Evolutionary conservation across 1,140 invertebrate species (phyloP).

Genomic region (Adoxophyes honmai): DNA sequence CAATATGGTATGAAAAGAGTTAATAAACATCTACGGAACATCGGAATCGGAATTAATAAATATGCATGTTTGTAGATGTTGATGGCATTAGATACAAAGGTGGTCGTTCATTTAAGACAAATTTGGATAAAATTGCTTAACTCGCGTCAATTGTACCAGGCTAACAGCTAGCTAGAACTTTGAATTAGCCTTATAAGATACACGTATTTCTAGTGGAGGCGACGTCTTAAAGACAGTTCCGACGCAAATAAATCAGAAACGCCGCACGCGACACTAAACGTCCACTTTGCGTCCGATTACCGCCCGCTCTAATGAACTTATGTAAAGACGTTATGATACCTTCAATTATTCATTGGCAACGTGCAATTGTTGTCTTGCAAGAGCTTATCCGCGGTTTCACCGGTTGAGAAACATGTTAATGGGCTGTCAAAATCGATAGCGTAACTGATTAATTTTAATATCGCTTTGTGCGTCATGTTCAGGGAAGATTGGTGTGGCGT

Average conservation of each 20-base stretch:
- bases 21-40: too few relatives aligned
- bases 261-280: slow-evolving; percentile 37
- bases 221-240: slow-evolving; percentile 11
- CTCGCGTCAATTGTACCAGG: too few relatives aligned
- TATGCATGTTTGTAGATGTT: too few relatives aligned
- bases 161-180: too few relatives aligned
- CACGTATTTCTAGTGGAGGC: not conserved
- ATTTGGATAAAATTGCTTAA: too few relatives aligned
- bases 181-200: too few relatives aligned
- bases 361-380: slow-evolving; percentile 41
- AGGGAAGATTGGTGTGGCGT: too few relatives aligned
- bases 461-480: too few relatives aligned
- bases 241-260: slow-evolving; percentile 41
- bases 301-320: slow-evolving; percentile 32
- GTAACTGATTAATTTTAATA: not conserved
- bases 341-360: slow-evolving; percentile 52
- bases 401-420: slow-evolving; percentile 32
- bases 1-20: not conserved
- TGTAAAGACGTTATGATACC: slow-evolving; percentile 47
- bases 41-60: too few relatives aligned
- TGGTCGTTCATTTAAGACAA: too few relatives aligned
- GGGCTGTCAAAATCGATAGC: slow-evolving; percentile 25
- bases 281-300: slow-evolving; percentile 30
- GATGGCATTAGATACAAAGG: too few relatives aligned
- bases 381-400: slow-evolving; percentile 17